Conservation (phyloP, 2,888 invertebrate genomes). For the Drosophila colorata region DNA sequence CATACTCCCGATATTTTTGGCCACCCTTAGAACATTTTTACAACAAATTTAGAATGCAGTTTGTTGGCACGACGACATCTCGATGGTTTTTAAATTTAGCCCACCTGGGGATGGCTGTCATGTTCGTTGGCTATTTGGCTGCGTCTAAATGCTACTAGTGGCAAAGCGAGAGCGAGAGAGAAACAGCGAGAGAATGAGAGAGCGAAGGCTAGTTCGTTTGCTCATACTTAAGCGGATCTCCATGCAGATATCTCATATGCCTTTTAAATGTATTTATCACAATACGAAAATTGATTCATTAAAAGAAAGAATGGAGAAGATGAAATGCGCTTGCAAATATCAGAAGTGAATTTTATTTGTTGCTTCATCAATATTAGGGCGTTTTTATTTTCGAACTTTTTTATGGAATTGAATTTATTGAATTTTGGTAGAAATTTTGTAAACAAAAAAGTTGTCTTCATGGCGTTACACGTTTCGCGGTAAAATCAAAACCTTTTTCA, state of each 20-base stretch:
- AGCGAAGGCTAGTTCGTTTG: neutral
- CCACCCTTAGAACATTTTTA: conserved; percentile 48
- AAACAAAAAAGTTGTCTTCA: too few relatives aligned
- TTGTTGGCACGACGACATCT: conserved; percentile 54
- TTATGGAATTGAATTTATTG: too few relatives aligned
- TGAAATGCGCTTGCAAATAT: neutral
- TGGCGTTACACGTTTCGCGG: too few relatives aligned
- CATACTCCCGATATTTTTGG: conserved; percentile 50
- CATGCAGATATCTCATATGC: conserved; percentile 3
- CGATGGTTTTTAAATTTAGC: conserved; percentile 58
- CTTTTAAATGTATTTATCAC: conserved; percentile 4
- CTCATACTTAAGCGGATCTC: neutral
- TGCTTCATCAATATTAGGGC: too few relatives aligned
- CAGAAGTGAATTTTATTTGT: too few relatives aligned
- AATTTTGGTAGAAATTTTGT: too few relatives aligned
- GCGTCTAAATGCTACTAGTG: neutral
- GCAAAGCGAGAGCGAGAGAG: neutral
- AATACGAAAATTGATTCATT: conserved; percentile 10
- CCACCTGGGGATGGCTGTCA: conserved; percentile 64
- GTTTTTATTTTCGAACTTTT: too few relatives aligned
- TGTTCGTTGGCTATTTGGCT: conserved; percentile 15
- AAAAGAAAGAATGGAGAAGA: neutral
- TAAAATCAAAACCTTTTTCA: too few relatives aligned
- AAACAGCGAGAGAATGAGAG: neutral
- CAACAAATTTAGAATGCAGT: conserved; percentile 58